Evolutionary conservation across 2,113 vertebrate species (phyloP).

Genomic region (Eulacestoma nigropectus): DNA sequence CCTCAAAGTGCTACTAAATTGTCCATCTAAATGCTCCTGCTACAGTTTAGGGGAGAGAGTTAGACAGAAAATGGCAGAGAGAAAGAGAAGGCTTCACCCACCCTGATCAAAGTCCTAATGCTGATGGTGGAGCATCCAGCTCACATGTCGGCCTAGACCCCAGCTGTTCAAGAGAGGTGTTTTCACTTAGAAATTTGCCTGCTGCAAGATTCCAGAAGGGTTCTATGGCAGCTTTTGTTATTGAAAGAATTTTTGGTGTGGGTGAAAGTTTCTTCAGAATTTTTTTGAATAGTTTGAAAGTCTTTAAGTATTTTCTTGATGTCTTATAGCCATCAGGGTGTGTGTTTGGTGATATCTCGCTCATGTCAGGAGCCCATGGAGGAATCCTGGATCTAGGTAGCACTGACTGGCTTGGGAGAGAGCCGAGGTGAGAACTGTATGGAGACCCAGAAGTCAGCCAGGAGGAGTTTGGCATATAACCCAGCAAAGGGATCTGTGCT

Average conservation of each 20-base stretch:
- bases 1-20: background rate
- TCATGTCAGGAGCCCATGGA: background rate
- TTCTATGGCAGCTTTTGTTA: background rate
- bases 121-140: background rate
- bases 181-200: background rate
- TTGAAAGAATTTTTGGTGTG: background rate
- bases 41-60: background rate
- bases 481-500: background rate
- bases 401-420: background rate
- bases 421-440: background rate
- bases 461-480: background rate
- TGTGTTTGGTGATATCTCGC: background rate
- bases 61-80: background rate
- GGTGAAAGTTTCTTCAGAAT: background rate
- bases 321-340: background rate
- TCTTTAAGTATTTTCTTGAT: background rate
- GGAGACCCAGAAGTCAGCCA: background rate
- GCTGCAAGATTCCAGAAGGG: background rate
- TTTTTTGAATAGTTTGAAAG: background rate
- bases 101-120: background rate
- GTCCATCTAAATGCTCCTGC: background rate
- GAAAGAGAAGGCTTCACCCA: background rate
- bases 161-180: background rate
- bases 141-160: background rate
- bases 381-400: background rate